Evolutionary conservation across 1,140 invertebrate genomes (phyloP), one percentile per base, ranked within the genome.

Genomic region (Campodea augens): DNA sequence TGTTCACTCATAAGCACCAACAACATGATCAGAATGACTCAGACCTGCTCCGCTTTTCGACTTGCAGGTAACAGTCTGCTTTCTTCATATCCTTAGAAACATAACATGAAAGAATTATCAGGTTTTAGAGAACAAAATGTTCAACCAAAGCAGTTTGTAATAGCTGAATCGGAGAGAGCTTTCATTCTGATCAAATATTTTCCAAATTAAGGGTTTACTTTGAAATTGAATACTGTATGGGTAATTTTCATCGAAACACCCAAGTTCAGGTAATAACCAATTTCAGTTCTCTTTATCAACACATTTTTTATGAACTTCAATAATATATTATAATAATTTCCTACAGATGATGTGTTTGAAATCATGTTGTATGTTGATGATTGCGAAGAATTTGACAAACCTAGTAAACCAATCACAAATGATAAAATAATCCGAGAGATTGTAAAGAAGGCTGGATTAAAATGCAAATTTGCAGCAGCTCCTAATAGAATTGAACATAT

Each of bases 321-420:
- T 20, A 23, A 32, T 32, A 7, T 32, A 32, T 32, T 32, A 10
- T 10, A 32, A 7, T 32, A 32, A 46, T 53, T 53, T 49, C 51
- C 64, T 67, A 43, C 55, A 78, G 77, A 80, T 54, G 65, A 80
- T 58, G 60, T 86, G 5, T 71, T 75, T 48, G 72, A 80, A 57
- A 71, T 71, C 2, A 69, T 86, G 60, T 55, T 68, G 7, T 75
- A 75, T 62, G 67, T 78, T 1, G 67, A 73, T 43, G 69, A 73
- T 50, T 63, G 71, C 15, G 63, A 67, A 18, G 52, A 64, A 51
- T 63, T 74, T 68, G 63, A 67, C 46, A 53, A 61, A 37, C 50
- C 63, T 3, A 44, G 58, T 37, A 62, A 61, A 36, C 51, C 58
- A 18, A 62, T 78, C 41, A 58, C 69, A 29, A 60, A 71, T 57